A percentile compares a stretch with the other conserved stretches of the same genome.
These are phyloP conservation scores for Drosophila ogumai DNA, from an alignment of 1,140 invertebrate species.

Conservation along the genomic window DNA sequence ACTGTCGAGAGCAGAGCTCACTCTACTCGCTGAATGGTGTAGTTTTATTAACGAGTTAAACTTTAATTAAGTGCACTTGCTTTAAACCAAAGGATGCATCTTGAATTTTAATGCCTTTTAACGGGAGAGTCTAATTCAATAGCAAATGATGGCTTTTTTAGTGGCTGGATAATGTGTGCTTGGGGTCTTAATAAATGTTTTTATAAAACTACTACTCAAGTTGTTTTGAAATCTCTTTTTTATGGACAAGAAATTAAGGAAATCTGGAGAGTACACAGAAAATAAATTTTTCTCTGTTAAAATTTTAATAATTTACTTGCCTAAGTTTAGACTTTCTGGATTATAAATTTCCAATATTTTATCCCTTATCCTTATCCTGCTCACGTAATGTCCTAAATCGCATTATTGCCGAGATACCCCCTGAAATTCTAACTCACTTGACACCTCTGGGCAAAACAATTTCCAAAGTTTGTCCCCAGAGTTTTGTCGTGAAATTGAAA, in stretches of 20 bases:
- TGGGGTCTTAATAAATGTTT: neutral
- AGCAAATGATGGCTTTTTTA: neutral
- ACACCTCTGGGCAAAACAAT: constrained; percentile 24
- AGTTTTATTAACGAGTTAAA: constrained; percentile 23
- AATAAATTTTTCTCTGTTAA: neutral
- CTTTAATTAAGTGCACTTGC: constrained; percentile 34
- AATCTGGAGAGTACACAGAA: neutral
- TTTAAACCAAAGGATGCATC: neutral
- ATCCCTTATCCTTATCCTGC: neutral
- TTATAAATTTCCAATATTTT: neutral
- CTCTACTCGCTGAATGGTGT: constrained; percentile 6
- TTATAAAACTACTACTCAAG: neutral
- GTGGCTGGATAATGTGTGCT: neutral
- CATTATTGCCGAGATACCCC: constrained; percentile 23
- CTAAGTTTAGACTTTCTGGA: too few relatives aligned
- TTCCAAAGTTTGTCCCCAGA: constrained; percentile 35
- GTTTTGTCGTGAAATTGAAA: constrained; percentile 46
- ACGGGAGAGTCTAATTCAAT: neutral
- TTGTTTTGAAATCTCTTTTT: neutral
- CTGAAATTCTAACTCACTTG: constrained; percentile 18
- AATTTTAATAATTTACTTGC: neutral
- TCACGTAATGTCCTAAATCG: constrained; percentile 4
- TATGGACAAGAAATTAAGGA: neutral
- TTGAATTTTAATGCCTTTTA: neutral
- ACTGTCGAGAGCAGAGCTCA: constrained; percentile 14